Base-by-base conservation (phyloP, 2,888 invertebrate genomes). In the Euphydryas editha region DNA sequence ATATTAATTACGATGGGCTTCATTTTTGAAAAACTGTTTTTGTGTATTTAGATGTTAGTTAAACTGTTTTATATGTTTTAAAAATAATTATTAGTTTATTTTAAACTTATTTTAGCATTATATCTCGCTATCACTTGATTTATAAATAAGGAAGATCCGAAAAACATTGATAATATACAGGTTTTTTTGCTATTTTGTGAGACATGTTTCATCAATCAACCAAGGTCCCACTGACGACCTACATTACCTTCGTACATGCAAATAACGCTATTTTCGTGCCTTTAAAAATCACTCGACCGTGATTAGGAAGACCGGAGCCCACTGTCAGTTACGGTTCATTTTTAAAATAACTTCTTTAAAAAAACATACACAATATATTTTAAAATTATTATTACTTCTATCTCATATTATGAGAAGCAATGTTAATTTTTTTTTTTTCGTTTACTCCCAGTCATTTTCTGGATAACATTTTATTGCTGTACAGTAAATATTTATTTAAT, bases 211-310 rank as follows among this genome's bases (percentile, higher is more conserved):
- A 69, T 71, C 72, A 71, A 72, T 73, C 67, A 67, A 61, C 46
- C 65, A 60, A 49, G 62, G 63, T 68, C 67, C 58, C 62, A 54
- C 37, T 54, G 61, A 20, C 63, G 73, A 69, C 72, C 72, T 67
- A 73, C 69, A 70, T 74, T 70, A 73, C 72, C 65, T 70, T 68
- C 67, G 62, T 69, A 67, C 55, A 65, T 69, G 59, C 71, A 73
- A 71, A 72, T 69, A 72, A 68, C 67, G 74, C 65, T 76, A 74
- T 75, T 74, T 75, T 76, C 62, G 70, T 71, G 62, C 68, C 57
- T 71, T 62, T 51, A 47, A 60, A 71, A 74, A 72, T 73, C 71
- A 70, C 60, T 72, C 70, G 69, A 55, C 66, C 69, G 63, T 71
- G 62, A 72, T 70, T 67, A 62, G 68, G 66, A 60, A 62, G 68